A percentile compares a stretch with the other conserved stretches of the same genome.
These are phyloP conservation scores for Syngnathus acus DNA, from an alignment of 2,797 vertebrate genomes.

Conservation along the genomic window DNA sequence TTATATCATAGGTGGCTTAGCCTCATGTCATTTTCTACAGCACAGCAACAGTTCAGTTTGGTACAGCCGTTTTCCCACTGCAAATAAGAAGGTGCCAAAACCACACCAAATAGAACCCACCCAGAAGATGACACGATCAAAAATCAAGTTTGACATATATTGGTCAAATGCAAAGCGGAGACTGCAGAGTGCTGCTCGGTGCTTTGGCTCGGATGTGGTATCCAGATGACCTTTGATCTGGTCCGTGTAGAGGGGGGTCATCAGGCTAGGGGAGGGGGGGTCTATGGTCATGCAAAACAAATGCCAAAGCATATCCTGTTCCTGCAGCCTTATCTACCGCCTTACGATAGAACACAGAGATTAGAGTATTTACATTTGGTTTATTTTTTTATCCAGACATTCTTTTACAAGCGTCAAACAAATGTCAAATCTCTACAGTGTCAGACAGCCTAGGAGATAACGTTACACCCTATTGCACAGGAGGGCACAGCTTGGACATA, in stretches of 20 bases:
- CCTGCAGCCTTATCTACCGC: conserved; percentile 38
- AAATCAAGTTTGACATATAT: background rate
- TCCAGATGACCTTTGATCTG: conserved; percentile 51
- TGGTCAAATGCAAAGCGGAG: background rate
- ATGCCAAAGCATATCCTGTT: conserved; percentile 32
- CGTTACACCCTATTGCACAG: conserved; percentile 25
- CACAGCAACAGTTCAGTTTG: background rate
- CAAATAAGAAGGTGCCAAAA: background rate
- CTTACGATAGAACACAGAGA: conserved; percentile 44
- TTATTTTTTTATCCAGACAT: conserved; percentile 49
- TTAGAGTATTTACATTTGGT: conserved; percentile 50
- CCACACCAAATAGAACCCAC: background rate
- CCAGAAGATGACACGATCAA: background rate
- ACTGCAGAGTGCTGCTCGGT: background rate
- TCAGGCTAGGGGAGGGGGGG: conserved; percentile 55
- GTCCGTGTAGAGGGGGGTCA: conserved; percentile 41
- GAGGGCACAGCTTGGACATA: conserved; percentile 57
- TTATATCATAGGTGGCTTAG: background rate
- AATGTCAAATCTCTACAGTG: conserved; percentile 29
- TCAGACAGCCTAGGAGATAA: conserved; percentile 37
- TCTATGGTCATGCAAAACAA: conserved; percentile 34
- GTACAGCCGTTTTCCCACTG: background rate
- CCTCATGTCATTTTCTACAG: background rate
- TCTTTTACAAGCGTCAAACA: conserved; percentile 40
- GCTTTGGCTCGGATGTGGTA: conserved; percentile 36